Base-by-base conservation (phyloP, 2,797 vertebrate genomes). In the Ceryle rudis region DNA sequence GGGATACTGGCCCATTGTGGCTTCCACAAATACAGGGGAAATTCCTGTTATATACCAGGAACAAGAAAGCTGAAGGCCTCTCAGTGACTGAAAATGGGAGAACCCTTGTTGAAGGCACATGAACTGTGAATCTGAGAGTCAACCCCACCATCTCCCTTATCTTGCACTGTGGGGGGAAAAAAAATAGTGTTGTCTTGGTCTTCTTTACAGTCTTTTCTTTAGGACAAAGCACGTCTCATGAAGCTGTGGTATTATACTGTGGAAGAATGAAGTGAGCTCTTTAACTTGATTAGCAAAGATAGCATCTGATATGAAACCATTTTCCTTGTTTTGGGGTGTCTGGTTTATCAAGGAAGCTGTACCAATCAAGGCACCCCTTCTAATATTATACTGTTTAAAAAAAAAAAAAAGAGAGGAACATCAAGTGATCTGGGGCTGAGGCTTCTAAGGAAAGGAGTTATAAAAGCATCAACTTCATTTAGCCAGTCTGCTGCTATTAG, bases 21-120 rank as follows among this genome's bases (percentile, higher is more conserved):
- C 26, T 71, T 69, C 37, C 46, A 35, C 23, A 26, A 92, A 66
- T 81, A 70, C 1, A 6, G 19, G 52, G 66, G 67, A 74, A 96
- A 94, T 95, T 93, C 74, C 86, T 80, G 47, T 35, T 52, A 57
- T 66, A 28, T 74, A 71, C 78, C 52, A 35, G 22, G 71, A 95
- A 69, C 18, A 52, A 86, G 47, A 55, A 64, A 65, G 60, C 33
- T 88, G 37, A 80, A 91, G 35, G 31, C 9, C 17, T 26, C 21
- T 89, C 22, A 28, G 29, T 61, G 65, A 57, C 39, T 42, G 41
- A 90, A 94, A 96, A 89, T 74, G 20, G 8, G 49, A 64, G 29
- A 84, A 21, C 14, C 6, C 58, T 64, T 60, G 19, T 31, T 33
- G 51, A 90, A 64, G n/a, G 41, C 66, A 80, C 5, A 0, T 46